phyloP scores from a whole-genome alignment of 2,888 invertebrate species.

The Vannuccia rotundouncinata region DNA sequence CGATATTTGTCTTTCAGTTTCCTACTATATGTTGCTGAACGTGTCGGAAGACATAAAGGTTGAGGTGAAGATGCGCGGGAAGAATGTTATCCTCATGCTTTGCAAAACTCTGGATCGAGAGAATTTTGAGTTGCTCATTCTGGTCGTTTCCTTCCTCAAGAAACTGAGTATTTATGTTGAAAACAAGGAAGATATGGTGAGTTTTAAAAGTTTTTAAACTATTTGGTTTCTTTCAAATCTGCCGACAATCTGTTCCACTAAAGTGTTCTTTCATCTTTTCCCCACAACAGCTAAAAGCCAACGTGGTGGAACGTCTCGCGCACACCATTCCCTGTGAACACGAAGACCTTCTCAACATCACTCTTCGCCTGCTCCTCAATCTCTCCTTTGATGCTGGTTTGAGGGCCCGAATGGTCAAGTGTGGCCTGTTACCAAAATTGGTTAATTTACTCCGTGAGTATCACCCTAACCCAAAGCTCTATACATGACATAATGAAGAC shows the following conservation, averaged over 20 bases:
- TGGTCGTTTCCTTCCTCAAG: conserved; percentile 85
- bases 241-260: conserved; percentile 29
- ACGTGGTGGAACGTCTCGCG: conserved; percentile 12
- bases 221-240: conserved; percentile 25
- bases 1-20: conserved; percentile 63
- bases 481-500: too few species aligned
- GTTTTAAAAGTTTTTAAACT: conserved; percentile 30
- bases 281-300: conserved; percentile 52
- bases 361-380: conserved; percentile 81
- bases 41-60: conserved; percentile 89
- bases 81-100: conserved; percentile 78
- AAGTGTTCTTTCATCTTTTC: conserved; percentile 40
- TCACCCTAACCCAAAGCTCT: conserved; percentile 38
- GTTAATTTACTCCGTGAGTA: conserved; percentile 74
- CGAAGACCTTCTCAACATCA: conserved; percentile 71
- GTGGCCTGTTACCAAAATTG: conserved; percentile 79
- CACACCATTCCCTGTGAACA: conserved; percentile 62
- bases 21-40: conserved; percentile 83
- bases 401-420: conserved; percentile 78
- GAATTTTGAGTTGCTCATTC: conserved; percentile 77
- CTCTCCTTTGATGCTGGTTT: conserved; percentile 84
- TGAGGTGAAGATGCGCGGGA: conserved; percentile 92
- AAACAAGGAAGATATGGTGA: conserved; percentile 83
- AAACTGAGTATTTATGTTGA: conserved; percentile 87
- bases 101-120: conserved; percentile 80